Percentiles rank a stretch among this genome's conserved stretches.
phyloP scores from a whole-genome alignment of 2,888 invertebrate species.

The Schizotus pectinicornis region DNA sequence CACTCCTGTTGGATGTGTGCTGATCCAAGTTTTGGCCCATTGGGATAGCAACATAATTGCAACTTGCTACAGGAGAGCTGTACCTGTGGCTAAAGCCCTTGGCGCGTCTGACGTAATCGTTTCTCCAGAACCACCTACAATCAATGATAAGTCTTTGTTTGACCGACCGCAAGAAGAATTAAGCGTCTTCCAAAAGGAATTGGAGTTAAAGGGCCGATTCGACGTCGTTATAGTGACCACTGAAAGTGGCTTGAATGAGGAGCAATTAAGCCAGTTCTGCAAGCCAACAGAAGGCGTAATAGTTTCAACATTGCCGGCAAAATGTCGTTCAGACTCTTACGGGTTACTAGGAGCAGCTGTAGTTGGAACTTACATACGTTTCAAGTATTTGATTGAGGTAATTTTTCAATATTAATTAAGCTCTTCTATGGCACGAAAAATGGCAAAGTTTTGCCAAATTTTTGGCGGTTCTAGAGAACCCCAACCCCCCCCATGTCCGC shows the following conservation, averaged over 20 bases:
- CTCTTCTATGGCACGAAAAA: too few species aligned
- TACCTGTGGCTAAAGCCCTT: conserved; percentile 63
- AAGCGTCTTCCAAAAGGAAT: conserved; percentile 43
- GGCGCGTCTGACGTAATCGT: conserved; percentile 64
- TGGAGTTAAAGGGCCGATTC: conserved; percentile 48
- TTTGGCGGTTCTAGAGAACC: too few species aligned
- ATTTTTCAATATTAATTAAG: conserved; percentile 27
- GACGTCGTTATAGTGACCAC: conserved; percentile 53
- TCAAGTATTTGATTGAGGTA: conserved; percentile 59
- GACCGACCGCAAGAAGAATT: conserved; percentile 12
- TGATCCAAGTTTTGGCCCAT: conserved; percentile 64
- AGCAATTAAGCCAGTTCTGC: conserved; percentile 44
- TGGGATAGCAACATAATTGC: conserved; percentile 66
- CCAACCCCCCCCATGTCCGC: too few species aligned
- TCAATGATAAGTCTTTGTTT: conserved; percentile 28
- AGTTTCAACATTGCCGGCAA: conserved; percentile 61
- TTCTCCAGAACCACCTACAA: conserved; percentile 43
- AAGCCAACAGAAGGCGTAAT: conserved; percentile 41
- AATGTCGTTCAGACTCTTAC: conserved; percentile 61
- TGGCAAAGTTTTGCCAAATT: too few species aligned
- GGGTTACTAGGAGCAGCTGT: conserved; percentile 60
- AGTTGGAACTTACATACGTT: conserved; percentile 58
- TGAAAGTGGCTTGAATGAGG: conserved; percentile 38
- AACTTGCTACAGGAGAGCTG: conserved; percentile 61
- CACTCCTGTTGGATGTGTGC: conserved; percentile 65